Conservation (phyloP, 30 jellyfish, hydroid and myxozoan genomes). For the Hydractinia symbiolongicarpus region DNA sequence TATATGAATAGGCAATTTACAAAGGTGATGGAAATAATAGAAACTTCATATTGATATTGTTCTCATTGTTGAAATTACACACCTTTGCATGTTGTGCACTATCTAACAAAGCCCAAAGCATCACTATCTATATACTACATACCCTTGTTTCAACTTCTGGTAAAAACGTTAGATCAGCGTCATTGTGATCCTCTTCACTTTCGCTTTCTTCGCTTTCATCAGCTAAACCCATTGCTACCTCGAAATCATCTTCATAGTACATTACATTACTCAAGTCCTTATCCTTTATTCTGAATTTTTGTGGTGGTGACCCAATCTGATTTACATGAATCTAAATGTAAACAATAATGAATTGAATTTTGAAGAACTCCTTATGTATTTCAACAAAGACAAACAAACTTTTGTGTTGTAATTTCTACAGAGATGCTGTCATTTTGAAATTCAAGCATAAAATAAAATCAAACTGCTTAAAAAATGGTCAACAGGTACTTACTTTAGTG, state of each 20-base stretch:
- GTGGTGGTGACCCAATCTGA: conserved; percentile 19
- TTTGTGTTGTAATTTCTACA: too few species aligned
- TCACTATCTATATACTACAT: too few species aligned
- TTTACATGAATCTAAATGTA: conserved; percentile 12
- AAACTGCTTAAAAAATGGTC: neutral
- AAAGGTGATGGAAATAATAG: too few species aligned
- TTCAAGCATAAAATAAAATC: too few species aligned
- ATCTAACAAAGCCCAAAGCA: too few species aligned
- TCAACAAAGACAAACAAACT: too few species aligned
- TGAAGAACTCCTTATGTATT: neutral
- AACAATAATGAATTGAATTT: neutral
- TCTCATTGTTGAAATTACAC: too few species aligned
- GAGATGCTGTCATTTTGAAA: too few species aligned
- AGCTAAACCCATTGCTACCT: conserved; percentile 18
- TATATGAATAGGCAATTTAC: too few species aligned
- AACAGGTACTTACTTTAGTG: conserved; percentile 38
- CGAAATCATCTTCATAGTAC: conserved; percentile 40
- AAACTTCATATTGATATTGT: too few species aligned
- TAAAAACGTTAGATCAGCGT: neutral
- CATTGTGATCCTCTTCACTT: neutral
- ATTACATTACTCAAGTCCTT: conserved; percentile 15
- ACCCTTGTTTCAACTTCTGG: neutral
- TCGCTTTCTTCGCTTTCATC: neutral
- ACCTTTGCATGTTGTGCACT: too few species aligned
- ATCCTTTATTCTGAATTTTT: conserved; percentile 35